phyloP scores from a whole-genome alignment of 2,797 vertebrate species.

The Aselliscus stoliczkanus region DNA sequence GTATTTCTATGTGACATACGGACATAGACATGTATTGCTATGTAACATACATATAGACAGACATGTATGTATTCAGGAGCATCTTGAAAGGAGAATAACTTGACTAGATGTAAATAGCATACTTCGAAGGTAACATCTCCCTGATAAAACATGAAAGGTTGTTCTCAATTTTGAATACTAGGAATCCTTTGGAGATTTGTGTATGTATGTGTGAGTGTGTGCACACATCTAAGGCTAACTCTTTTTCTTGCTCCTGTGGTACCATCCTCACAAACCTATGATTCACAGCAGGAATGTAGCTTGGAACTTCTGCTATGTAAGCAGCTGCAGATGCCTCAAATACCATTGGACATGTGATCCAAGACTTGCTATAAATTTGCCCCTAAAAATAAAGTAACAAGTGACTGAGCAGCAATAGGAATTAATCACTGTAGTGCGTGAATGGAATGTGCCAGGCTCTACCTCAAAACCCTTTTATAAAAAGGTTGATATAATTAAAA shows the following conservation, averaged over 20 bases:
- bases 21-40: neutral
- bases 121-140: constrained; percentile 1
- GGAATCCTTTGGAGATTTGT: constrained; percentile 51
- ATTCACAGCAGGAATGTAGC: constrained; percentile 86
- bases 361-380: constrained; percentile 85
- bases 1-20: neutral
- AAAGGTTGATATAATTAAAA: constrained; percentile 82
- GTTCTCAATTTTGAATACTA: neutral
- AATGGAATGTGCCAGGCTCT: constrained; percentile 84
- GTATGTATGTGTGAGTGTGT: neutral
- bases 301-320: constrained; percentile 86
- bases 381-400: constrained; percentile 89
- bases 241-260: constrained; percentile 76
- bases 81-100: neutral
- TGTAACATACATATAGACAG: neutral
- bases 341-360: constrained; percentile 87
- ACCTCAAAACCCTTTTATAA: constrained; percentile 83
- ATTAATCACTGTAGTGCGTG: constrained; percentile 82
- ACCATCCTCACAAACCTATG: constrained; percentile 81
- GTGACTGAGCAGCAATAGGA: constrained; percentile 86
- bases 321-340: constrained; percentile 88
- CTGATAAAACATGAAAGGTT: constrained; percentile 25
- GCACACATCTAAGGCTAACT: constrained; percentile 34
- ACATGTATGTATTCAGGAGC: neutral
- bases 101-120: neutral